These are phyloP conservation scores for Seriola rivoliana DNA, from an alignment of 2,113 vertebrate species.

Conservation along the genomic window DNA sequence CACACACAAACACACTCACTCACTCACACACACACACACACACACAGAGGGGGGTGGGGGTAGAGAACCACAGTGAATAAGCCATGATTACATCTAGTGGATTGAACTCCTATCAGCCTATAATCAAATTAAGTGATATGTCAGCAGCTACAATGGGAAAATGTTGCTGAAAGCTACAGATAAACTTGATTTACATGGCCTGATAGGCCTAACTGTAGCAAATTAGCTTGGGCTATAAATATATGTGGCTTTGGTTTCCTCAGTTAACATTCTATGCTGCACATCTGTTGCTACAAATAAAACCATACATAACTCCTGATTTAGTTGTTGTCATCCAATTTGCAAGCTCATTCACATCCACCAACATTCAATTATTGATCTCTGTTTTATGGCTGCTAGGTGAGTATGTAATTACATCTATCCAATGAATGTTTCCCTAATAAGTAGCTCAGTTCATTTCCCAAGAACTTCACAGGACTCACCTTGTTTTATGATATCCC, in stretches of 20 bases:
- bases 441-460: background rate
- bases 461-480: slow-evolving; percentile 3
- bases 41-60: background rate
- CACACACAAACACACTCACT: slow-evolving; percentile 8
- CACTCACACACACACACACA: slow-evolving; percentile 3
- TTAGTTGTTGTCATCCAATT: background rate
- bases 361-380: background rate
- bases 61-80: slow-evolving; percentile 6
- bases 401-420: background rate
- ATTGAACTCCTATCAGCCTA: slow-evolving; percentile 40
- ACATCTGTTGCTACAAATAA: background rate
- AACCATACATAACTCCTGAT: background rate
- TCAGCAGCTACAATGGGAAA: slow-evolving; percentile 11
- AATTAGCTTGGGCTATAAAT: background rate
- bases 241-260: background rate
- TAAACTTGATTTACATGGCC: slow-evolving; percentile 3
- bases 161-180: slow-evolving; percentile 4
- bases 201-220: background rate
- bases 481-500: background rate
- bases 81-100: slow-evolving; percentile 42
- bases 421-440: background rate
- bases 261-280: background rate
- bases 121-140: slow-evolving; percentile 36
- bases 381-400: slow-evolving; percentile 12
- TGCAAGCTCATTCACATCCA: background rate